A percentile compares a stretch with the other conserved stretches of the same genome.
Evolutionary conservation across 2,888 invertebrate genomes (phyloP).

Genomic region (Dolichopus griseipennis): DNA sequence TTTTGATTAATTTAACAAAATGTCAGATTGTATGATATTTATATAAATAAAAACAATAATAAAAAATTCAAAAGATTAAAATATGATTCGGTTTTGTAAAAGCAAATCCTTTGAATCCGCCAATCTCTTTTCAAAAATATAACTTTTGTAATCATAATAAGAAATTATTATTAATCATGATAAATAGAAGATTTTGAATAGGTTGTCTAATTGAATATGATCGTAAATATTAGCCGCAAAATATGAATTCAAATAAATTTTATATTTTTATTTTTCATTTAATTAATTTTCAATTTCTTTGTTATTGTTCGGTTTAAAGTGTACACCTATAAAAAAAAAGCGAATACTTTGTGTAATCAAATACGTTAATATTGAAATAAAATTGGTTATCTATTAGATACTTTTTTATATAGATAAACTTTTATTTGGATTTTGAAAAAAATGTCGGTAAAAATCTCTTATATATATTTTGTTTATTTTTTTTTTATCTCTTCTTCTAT

Average conservation of each 20-base stretch:
- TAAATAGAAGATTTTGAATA: conserved; percentile 1
- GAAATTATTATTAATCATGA: conserved; percentile 8
- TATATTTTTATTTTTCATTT: not conserved
- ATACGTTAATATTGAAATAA: not conserved
- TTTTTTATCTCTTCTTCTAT: not conserved
- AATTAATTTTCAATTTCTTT: not conserved
- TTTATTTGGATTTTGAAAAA: not conserved
- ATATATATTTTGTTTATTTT: not conserved
- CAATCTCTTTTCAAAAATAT: not conserved
- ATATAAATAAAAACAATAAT: not conserved
- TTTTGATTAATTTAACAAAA: conserved; percentile 5
- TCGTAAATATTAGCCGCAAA: not conserved
- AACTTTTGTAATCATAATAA: not conserved
- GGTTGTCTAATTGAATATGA: conserved; percentile 10
- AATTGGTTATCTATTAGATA: not conserved
- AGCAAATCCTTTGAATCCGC: not conserved
- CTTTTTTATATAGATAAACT: no score
- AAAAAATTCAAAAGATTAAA: not conserved
- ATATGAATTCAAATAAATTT: conserved; percentile 2
- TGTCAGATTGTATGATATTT: not conserved
- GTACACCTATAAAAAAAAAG: not conserved
- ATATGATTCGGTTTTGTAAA: not conserved
- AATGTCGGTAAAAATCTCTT: not conserved
- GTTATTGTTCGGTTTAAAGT: not conserved
- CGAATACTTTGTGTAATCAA: not conserved